Conservation (phyloP, 1,140 invertebrate genomes). For the Bradysia coprophila region DNA sequence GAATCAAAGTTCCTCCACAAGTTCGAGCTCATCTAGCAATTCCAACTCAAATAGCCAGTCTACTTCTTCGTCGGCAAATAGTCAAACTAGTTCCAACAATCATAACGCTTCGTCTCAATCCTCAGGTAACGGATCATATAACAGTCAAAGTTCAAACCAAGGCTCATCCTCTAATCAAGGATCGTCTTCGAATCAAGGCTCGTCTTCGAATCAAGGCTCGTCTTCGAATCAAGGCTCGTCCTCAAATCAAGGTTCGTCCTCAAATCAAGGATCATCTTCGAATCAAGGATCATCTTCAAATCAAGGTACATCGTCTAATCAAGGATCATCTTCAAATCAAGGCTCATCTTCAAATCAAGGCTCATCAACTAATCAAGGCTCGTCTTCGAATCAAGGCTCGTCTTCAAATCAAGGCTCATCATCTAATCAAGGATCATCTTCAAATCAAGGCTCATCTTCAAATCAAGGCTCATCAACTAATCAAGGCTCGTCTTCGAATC, state of each 20-base stretch:
- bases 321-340: background rate
- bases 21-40: too few relatives aligned
- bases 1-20: conserved; percentile 8
- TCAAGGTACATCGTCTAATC: conserved; percentile 3
- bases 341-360: conserved; percentile 2
- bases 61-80: conserved; percentile 4
- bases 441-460: background rate
- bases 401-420: background rate
- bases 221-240: conserved; percentile 3
- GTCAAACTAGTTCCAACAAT: conserved; percentile 7
- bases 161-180: conserved; percentile 4
- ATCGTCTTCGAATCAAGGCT: background rate
- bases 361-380: background rate
- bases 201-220: conserved; percentile 6
- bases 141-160: background rate
- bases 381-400: background rate
- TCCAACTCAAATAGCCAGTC: conserved; percentile 1
- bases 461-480: background rate
- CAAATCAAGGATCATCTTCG: conserved; percentile 5
- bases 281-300: conserved; percentile 11
- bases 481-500: conserved; percentile 2
- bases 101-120: background rate
- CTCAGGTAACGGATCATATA: background rate
- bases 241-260: conserved; percentile 4
- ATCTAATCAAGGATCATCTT: background rate